Evolutionary conservation across 2,113 vertebrate species (phyloP).

Genomic region (Malurus alboscapulatus): DNA sequence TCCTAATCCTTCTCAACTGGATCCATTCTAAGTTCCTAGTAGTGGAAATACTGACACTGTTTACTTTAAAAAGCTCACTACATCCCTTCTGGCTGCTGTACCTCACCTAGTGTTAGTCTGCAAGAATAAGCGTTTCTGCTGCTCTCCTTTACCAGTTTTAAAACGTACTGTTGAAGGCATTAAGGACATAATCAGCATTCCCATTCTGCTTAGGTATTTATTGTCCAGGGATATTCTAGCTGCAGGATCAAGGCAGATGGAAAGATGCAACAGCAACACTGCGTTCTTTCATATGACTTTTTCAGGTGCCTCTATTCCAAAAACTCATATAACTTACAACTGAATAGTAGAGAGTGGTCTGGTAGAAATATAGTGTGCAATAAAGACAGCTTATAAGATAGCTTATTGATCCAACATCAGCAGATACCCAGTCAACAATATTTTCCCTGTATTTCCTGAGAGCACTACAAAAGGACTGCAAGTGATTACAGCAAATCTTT

Average conservation of each 20-base stretch:
- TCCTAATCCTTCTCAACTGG: background rate
- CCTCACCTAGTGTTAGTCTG: background rate
- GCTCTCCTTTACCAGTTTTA: background rate
- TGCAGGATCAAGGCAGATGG: background rate
- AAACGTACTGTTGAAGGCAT: background rate
- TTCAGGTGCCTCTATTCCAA: background rate
- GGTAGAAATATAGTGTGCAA: background rate
- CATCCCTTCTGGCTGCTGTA: background rate
- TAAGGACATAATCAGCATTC: background rate
- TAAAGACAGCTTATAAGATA: background rate
- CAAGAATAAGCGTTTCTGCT: background rate
- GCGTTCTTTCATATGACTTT: background rate
- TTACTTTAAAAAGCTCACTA: background rate
- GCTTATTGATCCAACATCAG: background rate
- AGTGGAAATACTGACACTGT: background rate
- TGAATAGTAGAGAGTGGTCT: background rate
- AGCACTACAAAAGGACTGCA: conserved; percentile 28
- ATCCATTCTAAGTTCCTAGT: background rate
- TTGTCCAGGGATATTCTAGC: background rate
- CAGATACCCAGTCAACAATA: background rate
- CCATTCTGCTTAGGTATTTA: background rate
- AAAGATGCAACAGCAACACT: background rate
- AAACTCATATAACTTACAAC: background rate
- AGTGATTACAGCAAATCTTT: conserved; percentile 41
- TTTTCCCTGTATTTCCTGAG: background rate